Evolutionary conservation across 2,113 vertebrate species (phyloP).

Genomic region (Pogonocichla stellata): DNA sequence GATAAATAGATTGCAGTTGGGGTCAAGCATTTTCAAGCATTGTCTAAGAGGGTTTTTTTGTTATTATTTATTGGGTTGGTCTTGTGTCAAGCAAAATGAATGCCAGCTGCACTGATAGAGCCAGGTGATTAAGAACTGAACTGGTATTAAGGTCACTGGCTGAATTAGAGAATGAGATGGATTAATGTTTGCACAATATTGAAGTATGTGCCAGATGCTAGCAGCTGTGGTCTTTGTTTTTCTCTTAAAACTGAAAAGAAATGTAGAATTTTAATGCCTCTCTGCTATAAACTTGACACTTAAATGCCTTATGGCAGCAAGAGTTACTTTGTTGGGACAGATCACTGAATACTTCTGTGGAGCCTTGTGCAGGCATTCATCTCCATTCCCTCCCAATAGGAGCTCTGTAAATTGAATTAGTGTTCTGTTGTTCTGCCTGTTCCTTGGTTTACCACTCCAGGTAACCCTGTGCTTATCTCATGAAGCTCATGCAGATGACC

Average conservation of each 20-base stretch:
- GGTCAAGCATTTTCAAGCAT: not conserved
- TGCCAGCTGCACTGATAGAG: conserved; percentile 14
- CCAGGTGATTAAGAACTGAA: conserved; percentile 59
- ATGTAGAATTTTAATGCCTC: not conserved
- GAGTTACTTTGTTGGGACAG: not conserved
- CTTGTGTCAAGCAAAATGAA: not conserved
- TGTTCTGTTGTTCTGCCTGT: not conserved
- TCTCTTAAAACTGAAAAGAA: not conserved
- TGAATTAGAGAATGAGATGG: conserved; percentile 53
- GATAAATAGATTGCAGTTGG: not conserved
- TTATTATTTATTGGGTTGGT: conserved; percentile 18
- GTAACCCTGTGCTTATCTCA: not conserved
- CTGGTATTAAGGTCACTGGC: conserved; percentile 69
- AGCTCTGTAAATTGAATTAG: not conserved
- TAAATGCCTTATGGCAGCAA: not conserved
- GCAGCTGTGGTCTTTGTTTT: not conserved
- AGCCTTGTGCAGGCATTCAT: not conserved
- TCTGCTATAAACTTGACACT: not conserved
- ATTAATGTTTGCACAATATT: conserved; percentile 60
- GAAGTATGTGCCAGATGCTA: conserved; percentile 52
- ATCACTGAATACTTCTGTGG: not conserved
- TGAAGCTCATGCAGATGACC: not conserved
- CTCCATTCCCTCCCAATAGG: not conserved
- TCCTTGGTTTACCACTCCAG: not conserved
- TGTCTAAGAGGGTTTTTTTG: not conserved